phyloP scores from a whole-genome alignment of 1,140 invertebrate genomes.

The Pinna nobilis region DNA sequence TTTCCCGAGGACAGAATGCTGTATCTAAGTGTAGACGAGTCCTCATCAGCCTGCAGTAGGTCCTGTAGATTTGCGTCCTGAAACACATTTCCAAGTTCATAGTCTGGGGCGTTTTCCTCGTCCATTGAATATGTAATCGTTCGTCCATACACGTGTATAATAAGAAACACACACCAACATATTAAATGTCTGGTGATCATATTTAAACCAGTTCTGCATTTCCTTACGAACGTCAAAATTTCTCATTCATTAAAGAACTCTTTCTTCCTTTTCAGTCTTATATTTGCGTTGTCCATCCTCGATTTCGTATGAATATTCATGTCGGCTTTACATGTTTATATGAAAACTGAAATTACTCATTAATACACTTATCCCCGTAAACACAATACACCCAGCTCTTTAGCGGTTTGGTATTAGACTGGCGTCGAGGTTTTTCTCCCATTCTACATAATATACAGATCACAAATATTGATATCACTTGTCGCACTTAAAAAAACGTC shows the following conservation, averaged over 20 bases:
- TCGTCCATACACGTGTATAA: not conserved
- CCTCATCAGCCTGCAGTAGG: slow-evolving; percentile 5
- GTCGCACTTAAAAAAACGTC: no score
- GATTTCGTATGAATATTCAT: no score
- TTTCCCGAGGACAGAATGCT: slow-evolving; percentile 32
- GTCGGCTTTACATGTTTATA: no score
- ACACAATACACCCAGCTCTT: no score
- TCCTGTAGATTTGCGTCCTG: slow-evolving; percentile 29
- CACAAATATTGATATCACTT: no score
- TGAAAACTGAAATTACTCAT: no score
- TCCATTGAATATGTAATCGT: slow-evolving; percentile 25
- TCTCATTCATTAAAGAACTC: not conserved
- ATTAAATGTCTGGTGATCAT: not conserved
- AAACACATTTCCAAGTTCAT: slow-evolving; percentile 50
- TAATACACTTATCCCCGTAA: no score
- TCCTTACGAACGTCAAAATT: not conserved
- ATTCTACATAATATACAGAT: no score
- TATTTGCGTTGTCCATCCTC: not conserved
- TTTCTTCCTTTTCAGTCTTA: slow-evolving; percentile 1
- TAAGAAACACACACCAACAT: not conserved
- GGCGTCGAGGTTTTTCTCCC: no score
- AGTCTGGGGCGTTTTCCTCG: slow-evolving; percentile 42
- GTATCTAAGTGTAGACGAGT: slow-evolving; percentile 29
- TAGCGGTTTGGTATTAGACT: no score
- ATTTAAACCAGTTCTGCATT: slow-evolving; percentile 6